Conservation (phyloP, 1,140 invertebrate genomes). For the Drosophila gunungcola region DNA sequence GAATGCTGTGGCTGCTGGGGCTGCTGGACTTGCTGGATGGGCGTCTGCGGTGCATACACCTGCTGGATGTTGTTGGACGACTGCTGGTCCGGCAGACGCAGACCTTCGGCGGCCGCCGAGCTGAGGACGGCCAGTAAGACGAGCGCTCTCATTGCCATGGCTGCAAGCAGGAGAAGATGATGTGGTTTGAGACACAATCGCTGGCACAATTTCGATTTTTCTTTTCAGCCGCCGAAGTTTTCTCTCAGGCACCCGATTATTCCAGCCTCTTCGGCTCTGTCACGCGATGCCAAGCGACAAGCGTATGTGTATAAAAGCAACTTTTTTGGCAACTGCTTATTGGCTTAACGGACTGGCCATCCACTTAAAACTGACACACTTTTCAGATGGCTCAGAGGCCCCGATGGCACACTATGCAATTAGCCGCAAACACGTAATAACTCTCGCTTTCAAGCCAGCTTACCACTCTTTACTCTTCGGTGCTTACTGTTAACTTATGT, state of each 20-base stretch:
- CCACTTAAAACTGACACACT: conserved; percentile 58
- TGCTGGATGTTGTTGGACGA: conserved; percentile 78
- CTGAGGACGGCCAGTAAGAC: conserved; percentile 54
- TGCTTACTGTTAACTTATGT: conserved; percentile 39
- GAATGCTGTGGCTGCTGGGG: conserved; percentile 61
- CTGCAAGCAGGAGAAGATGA: conserved; percentile 51
- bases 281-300: conserved; percentile 19
- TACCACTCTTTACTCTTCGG: conserved; percentile 18
- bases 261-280: conserved; percentile 22
- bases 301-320: neutral
- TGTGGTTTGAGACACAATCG: conserved; percentile 36
- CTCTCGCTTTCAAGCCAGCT: conserved; percentile 69
- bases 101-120: conserved; percentile 85
- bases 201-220: conserved; percentile 22
- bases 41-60: conserved; percentile 70
- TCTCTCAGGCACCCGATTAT: conserved; percentile 46
- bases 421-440: conserved; percentile 75
- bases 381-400: conserved; percentile 13
- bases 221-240: conserved; percentile 43
- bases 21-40: conserved; percentile 43
- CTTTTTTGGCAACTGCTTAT: conserved; percentile 64
- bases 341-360: conserved; percentile 49
- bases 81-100: conserved; percentile 86
- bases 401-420: conserved; percentile 43
- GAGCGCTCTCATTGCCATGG: conserved; percentile 66